Base-by-base conservation (phyloP, 2,113 vertebrate genomes). In the Peromyscus leucopus region DNA sequence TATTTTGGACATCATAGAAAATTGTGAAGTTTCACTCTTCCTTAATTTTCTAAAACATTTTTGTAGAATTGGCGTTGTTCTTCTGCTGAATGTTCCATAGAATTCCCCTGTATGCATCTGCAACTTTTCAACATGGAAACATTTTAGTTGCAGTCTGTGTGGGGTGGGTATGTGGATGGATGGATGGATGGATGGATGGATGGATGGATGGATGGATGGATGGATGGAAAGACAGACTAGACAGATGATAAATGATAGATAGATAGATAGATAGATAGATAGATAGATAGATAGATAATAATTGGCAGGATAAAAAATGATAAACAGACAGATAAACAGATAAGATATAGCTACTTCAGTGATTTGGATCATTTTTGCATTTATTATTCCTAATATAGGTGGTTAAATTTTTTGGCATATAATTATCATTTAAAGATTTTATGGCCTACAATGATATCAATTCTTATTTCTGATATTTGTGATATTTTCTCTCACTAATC, bases 361-460 rank as follows among this genome's bases (percentile, higher is more conserved):
- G 17, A 71, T 72, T 61, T 86, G 57, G 42, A 28, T n/a, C 19
- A 59, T 46, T 51, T 80, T 57, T 95, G 1, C 51, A 10, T 10
- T n/a, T 79, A 71, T 28, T 71, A 75, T 5, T 9, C 9, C 19
- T 88, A 57, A 80, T 10, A 13, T 46, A 55, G 42, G 57, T 65
- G 13, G 21, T 31, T 85, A 82, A 28, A 74, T 42, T 65, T 74
- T 88, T 82, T 89, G 84, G 6, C 36, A 57, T 75, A 57, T 55
- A 26, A 72, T 42, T 80, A 91, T 74, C 8, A 78, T 69, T 69
- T 91, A 85, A 76, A 91, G 42, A 88, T 74, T n/a, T 88, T 36
- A 46, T 21, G 42, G 55, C 72, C 36, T 72, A 26, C 39, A n/a
- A 39, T 85, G 5, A 69, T 69, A 36, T 78, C 31, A 16, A 46